Evolutionary conservation across 35 echinoderm and acorn worm genomes (phyloP).

Genomic region (Hemicentrotus pulcherrimus): DNA sequence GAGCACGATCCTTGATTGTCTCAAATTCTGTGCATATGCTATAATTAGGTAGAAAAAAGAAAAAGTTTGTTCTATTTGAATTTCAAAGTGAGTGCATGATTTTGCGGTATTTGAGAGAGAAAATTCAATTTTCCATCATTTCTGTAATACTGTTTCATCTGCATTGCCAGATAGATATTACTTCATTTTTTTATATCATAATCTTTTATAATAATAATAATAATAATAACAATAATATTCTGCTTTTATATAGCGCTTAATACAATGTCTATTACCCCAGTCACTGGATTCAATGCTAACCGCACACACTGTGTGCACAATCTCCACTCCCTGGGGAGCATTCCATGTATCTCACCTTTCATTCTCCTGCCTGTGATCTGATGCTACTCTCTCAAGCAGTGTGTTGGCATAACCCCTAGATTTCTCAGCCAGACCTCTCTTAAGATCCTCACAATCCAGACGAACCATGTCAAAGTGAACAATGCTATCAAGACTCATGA

Average conservation of each 20-base stretch:
- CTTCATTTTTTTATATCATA: too few species aligned
- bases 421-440: constrained; percentile 95
- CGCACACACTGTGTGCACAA: too few species aligned
- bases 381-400: constrained; percentile 81
- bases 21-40: constrained; percentile 99
- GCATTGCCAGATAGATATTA: neutral
- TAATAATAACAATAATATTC: too few species aligned
- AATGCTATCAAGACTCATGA: constrained; percentile 87
- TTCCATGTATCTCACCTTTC: constrained; percentile 90
- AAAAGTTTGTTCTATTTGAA: too few species aligned
- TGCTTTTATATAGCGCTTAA: too few species aligned
- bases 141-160: neutral
- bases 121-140: neutral
- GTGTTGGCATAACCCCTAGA: constrained; percentile 87
- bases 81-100: too few species aligned
- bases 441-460: constrained; percentile 95
- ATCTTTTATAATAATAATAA: too few species aligned
- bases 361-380: constrained; percentile 91
- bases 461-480: constrained; percentile 96
- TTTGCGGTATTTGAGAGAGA: neutral
- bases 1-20: constrained; percentile 87
- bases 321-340: too few species aligned
- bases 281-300: too few species aligned
- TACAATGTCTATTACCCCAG: too few species aligned
- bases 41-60: neutral